These are phyloP conservation scores for Mastomys natalensis DNA, from an alignment of 2,113 vertebrate species.

Conservation along the genomic window DNA sequence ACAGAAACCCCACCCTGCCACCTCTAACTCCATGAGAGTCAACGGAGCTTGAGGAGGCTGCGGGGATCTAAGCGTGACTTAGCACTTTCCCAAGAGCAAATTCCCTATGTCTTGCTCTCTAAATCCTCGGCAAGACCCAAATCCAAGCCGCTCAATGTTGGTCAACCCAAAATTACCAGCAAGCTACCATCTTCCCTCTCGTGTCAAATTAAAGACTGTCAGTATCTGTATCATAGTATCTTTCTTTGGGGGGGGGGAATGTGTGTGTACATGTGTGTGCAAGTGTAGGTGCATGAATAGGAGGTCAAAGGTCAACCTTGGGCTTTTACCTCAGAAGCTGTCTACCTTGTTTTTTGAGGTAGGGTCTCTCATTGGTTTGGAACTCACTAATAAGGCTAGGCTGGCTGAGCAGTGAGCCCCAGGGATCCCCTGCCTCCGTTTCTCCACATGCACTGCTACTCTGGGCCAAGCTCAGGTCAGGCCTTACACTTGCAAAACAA, in stretches of 20 bases:
- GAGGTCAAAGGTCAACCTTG: neutral
- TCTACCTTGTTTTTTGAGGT: neutral
- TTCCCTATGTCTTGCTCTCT: neutral
- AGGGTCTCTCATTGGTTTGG: neutral
- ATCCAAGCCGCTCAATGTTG: constrained; percentile 23
- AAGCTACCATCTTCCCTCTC: constrained; percentile 64
- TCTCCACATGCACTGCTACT: too few relatives aligned
- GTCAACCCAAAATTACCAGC: constrained; percentile 69
- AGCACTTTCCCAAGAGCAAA: neutral
- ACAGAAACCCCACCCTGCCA: neutral
- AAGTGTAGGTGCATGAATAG: neutral
- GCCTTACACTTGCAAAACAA: neutral
- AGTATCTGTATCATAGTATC: constrained; percentile 74
- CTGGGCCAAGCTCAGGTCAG: neutral
- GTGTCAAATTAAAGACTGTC: constrained; percentile 84
- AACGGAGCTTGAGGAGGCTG: neutral
- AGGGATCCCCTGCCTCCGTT: neutral
- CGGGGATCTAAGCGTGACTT: neutral
- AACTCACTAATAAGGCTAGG: neutral
- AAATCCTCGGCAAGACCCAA: neutral
- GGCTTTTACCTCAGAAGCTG: neutral
- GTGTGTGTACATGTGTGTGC: neutral
- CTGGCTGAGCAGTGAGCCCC: neutral
- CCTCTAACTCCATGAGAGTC: neutral
- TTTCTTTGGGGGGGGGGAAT: constrained; percentile 2